Percentiles rank a stretch among this genome's conserved stretches.
Evolutionary conservation across 2,888 invertebrate genomes (phyloP).

Genomic region (Shargacucullia verbasci): DNA sequence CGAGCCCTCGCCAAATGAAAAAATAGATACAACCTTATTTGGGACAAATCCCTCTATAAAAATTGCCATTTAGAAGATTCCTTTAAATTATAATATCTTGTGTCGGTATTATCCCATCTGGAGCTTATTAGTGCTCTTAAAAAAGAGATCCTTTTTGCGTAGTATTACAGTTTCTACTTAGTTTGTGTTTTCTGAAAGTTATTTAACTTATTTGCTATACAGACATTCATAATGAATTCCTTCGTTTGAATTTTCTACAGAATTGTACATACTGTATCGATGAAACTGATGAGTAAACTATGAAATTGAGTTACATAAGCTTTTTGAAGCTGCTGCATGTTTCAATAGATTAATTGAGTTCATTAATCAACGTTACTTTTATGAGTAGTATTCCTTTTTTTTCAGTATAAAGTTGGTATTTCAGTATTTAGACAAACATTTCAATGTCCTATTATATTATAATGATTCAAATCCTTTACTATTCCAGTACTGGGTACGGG

Average conservation of each 20-base stretch:
- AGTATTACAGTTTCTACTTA: slow-evolving; percentile 15
- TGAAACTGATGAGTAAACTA: slow-evolving; percentile 1
- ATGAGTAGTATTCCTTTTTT: background rate
- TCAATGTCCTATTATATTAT: too few relatives aligned
- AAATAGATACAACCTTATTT: slow-evolving; percentile 83
- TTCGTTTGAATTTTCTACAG: slow-evolving; percentile 10
- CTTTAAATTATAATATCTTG: slow-evolving; percentile 55
- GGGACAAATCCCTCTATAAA: slow-evolving; percentile 80
- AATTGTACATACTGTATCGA: slow-evolving; percentile 1
- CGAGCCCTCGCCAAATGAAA: slow-evolving; percentile 77
- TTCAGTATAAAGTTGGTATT: background rate
- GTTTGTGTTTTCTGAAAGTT: slow-evolving; percentile 25
- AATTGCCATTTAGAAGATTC: slow-evolving; percentile 69
- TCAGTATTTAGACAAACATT: background rate
- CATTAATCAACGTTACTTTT: slow-evolving; percentile 3
- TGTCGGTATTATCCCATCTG: slow-evolving; percentile 56
- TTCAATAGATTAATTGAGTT: slow-evolving; percentile 6
- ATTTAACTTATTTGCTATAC: slow-evolving; percentile 28
- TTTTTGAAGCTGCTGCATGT: slow-evolving; percentile 4
- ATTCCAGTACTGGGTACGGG: too few relatives aligned
- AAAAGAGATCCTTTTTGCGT: slow-evolving; percentile 6
- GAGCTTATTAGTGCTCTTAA: slow-evolving; percentile 31
- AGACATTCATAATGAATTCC: slow-evolving; percentile 20
- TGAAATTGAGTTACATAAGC: background rate
- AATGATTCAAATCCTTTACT: too few relatives aligned